phyloP scores from a whole-genome alignment of 2,888 invertebrate genomes.

The Drosophila falleni region DNA sequence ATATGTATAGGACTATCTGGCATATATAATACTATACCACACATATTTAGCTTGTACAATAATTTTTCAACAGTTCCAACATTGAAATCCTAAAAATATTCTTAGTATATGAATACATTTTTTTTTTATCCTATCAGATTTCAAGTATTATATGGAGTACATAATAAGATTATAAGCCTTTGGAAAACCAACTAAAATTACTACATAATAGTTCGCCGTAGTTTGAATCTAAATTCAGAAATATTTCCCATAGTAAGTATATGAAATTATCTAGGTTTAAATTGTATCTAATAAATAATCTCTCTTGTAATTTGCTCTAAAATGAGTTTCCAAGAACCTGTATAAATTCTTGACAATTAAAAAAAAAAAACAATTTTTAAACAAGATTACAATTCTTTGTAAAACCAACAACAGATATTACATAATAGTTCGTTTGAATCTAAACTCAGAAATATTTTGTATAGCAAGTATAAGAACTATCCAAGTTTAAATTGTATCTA shows the following conservation, averaged over 20 bases:
- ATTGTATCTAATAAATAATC: no score
- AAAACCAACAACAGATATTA: no score
- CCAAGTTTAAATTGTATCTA: no score
- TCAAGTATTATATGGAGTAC: background rate
- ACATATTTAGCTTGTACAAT: background rate
- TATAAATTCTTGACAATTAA: no score
- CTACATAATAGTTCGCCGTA: background rate
- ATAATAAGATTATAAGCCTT: background rate
- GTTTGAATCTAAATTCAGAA: background rate
- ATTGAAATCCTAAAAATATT: no score
- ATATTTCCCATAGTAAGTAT: background rate
- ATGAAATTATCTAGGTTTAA: no score
- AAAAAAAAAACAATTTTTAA: no score
- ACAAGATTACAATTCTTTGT: background rate
- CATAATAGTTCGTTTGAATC: background rate
- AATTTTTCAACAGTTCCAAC: background rate
- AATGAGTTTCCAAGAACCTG: no score
- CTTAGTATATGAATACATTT: no score
- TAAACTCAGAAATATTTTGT: background rate
- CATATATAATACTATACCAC: background rate
- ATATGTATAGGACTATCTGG: background rate
- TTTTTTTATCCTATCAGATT: no score
- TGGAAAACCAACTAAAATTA: background rate
- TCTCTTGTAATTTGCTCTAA: no score
- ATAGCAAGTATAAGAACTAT: no score